A percentile compares a stretch with the other conserved stretches of the same genome.
phyloP scores from a whole-genome alignment of 2,113 vertebrate genomes.

The Leptodactylus fuscus region DNA sequence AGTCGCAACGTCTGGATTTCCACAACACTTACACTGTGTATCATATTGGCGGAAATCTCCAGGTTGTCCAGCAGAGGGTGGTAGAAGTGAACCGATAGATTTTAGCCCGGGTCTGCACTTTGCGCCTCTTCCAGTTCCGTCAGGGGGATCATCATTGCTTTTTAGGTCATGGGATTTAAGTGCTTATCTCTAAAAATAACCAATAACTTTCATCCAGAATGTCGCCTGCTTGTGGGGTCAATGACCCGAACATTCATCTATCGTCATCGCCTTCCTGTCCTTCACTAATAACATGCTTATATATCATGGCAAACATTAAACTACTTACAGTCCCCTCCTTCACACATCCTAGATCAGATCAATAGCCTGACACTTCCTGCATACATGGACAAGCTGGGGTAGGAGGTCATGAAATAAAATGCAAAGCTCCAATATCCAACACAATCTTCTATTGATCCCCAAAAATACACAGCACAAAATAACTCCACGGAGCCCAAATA shows the following conservation, averaged over 20 bases:
- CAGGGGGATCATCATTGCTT: neutral
- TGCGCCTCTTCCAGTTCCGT: neutral
- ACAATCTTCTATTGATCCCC: no score
- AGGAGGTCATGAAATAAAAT: neutral
- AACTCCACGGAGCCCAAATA: no score
- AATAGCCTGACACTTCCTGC: neutral
- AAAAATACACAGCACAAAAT: no score
- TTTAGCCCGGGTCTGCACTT: no score
- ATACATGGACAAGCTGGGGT: neutral
- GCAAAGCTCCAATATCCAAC: no score
- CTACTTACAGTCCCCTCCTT: neutral
- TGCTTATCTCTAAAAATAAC: slow-evolving; percentile 27
- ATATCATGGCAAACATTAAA: neutral
- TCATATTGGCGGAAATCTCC: neutral
- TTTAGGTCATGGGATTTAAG: slow-evolving; percentile 28
- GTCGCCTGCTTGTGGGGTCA: no score
- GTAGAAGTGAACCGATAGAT: no score
- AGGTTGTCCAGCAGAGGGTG: slow-evolving; percentile 31
- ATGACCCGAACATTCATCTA: neutral
- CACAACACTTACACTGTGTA: neutral
- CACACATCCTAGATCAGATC: neutral
- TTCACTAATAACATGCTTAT: neutral
- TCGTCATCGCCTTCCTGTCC: neutral
- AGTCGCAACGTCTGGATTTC: no score
- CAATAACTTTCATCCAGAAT: neutral